These are phyloP conservation scores for Umimayanthus chanpuru DNA, from an alignment of 92 coral and sea anemone species.

Conservation along the genomic window DNA sequence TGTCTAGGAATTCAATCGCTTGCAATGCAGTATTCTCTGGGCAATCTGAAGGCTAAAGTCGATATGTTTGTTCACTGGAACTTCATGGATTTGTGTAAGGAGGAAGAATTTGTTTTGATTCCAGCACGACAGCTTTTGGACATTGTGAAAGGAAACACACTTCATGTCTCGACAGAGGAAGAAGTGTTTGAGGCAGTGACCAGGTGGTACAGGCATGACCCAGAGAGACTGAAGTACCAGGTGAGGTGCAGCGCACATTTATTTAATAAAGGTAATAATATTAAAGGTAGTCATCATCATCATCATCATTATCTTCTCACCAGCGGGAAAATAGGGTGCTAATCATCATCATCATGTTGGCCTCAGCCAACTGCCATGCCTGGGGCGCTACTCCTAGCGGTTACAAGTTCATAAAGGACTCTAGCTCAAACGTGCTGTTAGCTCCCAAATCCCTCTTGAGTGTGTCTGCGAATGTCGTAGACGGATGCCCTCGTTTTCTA, in stretches of 20 bases:
- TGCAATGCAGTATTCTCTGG: conserved; percentile 74
- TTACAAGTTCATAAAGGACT: no score
- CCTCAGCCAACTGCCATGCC: no score
- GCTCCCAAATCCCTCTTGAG: no score
- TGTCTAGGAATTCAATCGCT: conserved; percentile 86
- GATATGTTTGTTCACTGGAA: conserved; percentile 84
- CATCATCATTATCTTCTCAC: no score
- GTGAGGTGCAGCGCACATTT: not conserved
- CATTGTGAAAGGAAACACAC: conserved; percentile 69
- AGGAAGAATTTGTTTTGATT: conserved; percentile 74
- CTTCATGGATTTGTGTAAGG: conserved; percentile 71
- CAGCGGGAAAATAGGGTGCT: no score
- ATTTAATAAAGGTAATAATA: no score
- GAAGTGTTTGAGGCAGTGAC: conserved; percentile 85
- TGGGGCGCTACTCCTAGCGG: no score
- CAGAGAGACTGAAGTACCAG: conserved; percentile 61
- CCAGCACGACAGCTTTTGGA: conserved; percentile 59
- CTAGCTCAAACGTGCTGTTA: no score
- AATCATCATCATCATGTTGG: no score
- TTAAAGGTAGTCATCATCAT: no score
- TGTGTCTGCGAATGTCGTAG: no score
- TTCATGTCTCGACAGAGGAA: conserved; percentile 74
- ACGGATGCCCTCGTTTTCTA: no score
- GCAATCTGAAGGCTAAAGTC: conserved; percentile 66
- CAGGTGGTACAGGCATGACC: conserved; percentile 83